Base-by-base conservation (phyloP, 2,113 vertebrate genomes). In the Paraplagusia blochii region DNA sequence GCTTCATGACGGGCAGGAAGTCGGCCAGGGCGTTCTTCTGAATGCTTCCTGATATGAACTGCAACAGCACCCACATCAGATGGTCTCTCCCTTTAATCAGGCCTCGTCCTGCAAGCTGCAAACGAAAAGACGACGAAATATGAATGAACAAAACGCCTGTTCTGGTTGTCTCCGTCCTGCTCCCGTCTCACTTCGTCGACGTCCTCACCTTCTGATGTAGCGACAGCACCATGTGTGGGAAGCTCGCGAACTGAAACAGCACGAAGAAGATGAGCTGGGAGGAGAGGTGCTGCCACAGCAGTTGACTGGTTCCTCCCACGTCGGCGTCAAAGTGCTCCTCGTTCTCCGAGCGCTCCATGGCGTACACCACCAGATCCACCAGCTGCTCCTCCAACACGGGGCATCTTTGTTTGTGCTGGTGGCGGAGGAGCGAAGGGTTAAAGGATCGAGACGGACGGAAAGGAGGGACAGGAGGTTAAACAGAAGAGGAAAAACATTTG, bases 191-290 rank as follows among this genome's bases (percentile, higher is more conserved):
- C 14, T 6, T 42, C 3, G 14, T 45, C 51, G 17, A 17, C 38
- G 8, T 14, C 18, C 16, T 22, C 84, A 98, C 97, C 96, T 99
- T 99, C 84, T 99, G 97, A 80, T 99, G 96, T 44, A 99, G 91
- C 0, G 97, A 99, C 48, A 99, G 92, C 69, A 99, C 97, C 97
- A 99, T 99, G 79, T 99, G 96, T 19, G 97, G 96, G 84, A 99
- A 99, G 88, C 97, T 99, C 52, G 97, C 97, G 77, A 99, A 99
- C 86, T 99, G 97, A 91, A 99, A 99, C 79, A 99, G 91, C 83
- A 99, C 97, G 86, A 99, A 99, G 92, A 99, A 99, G 92, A 99
- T 99, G 89, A 99, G 97, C 91, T 99, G 97, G 68, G 95, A 98
- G 60, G 97, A 99, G 54, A 99, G 95, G 88, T 99, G 97, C 87